Conservation (phyloP, 2,113 vertebrate species). For the Ceyx margarethae region DNA sequence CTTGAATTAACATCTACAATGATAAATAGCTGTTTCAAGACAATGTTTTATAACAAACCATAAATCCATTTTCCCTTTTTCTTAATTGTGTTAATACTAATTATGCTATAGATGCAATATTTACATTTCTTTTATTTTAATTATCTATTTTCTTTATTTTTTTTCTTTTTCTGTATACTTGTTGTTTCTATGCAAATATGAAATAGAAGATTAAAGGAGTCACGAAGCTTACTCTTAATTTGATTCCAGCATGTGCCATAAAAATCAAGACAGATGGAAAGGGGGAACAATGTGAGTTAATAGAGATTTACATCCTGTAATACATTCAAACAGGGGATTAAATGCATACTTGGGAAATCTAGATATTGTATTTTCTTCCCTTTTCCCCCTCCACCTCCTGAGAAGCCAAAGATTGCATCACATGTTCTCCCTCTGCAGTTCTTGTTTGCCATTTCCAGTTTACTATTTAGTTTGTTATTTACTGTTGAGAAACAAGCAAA, state of each 20-base stretch:
- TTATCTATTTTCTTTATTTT: no score
- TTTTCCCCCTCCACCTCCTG: neutral
- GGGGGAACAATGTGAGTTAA: neutral
- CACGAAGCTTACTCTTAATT: neutral
- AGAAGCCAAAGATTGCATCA: neutral
- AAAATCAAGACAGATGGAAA: slow-evolving; percentile 22
- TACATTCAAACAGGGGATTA: neutral
- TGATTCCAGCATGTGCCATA: neutral
- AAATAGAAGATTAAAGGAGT: neutral
- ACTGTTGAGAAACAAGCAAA: neutral
- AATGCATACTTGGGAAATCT: neutral
- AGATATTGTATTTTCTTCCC: neutral
- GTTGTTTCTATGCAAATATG: neutral
- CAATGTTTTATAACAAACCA: neutral
- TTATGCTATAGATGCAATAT: neutral
- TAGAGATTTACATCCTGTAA: neutral
- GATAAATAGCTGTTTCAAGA: neutral
- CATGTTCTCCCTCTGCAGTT: neutral
- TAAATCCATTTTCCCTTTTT: neutral
- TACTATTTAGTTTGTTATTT: neutral
- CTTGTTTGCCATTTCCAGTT: neutral
- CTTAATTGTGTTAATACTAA: neutral
- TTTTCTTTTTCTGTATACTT: neutral
- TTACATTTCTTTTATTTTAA: neutral
- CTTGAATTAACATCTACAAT: neutral